Evolutionary conservation across 2,888 invertebrate genomes (phyloP), one percentile per base, ranked within the genome.

Genomic region (Prosopocoilus inquinatus): DNA sequence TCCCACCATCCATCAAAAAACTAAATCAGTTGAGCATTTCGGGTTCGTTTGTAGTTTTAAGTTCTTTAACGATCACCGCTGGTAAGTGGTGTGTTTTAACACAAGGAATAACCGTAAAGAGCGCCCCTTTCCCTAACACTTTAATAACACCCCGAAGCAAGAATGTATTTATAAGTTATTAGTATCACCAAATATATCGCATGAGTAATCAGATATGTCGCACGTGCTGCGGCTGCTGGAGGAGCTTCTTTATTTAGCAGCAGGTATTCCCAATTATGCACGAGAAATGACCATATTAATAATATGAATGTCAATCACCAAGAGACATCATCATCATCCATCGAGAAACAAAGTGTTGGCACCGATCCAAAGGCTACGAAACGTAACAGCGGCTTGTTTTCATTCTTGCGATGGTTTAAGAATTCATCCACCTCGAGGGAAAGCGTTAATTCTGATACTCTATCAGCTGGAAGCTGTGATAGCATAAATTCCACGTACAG

Each of bases 341-440:
- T 59, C 55, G 67, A 68, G 50, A 65, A 69, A 75, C 74, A 75
- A 74, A 75, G 72, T 71, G 64, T 71, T 75, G 75, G 75, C 75
- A 66, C 67, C 61, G 73, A 74, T 73, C 75, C 76, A 76, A 74
- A 70, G 72, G 53, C 69, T 39, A 61, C 70, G 53, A 77, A 77
- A 65, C 70, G 78, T 58, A 76, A 76, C 69, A 80, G 77, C 70
- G 81, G 79, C 53, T 72, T 81, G 61, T 83, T 84, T 69, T 85
- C 88, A 53, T 79, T 90, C 70, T 82, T 89, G 70, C 84, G 84
- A 76, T 90, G 90, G 90, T 84, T 90, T 71, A 86, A 85, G 61
- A 84, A 85, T 47, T 71, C 79, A 28, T 73, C 75, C 33, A 61
- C 69, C 47, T 75, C 75, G 36, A 70, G 72, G 39, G 77, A 77